These are phyloP conservation scores for Syrista parreyssii DNA, from an alignment of 2,888 invertebrate genomes.

Conservation along the genomic window DNA sequence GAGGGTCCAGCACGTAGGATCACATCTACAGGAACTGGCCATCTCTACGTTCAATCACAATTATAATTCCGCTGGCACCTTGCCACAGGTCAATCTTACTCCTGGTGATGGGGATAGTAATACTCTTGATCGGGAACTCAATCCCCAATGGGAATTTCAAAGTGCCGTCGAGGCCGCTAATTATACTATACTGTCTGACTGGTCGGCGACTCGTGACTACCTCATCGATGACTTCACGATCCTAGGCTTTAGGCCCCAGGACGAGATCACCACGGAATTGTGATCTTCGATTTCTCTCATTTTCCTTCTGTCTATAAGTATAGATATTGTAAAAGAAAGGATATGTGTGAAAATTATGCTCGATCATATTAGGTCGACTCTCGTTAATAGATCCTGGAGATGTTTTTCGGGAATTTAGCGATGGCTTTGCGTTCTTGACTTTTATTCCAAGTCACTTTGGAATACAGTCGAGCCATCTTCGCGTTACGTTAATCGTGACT, in stretches of 20 bases:
- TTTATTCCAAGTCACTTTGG: background rate
- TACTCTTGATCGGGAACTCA: conserved; percentile 58
- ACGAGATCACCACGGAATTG: conserved; percentile 89
- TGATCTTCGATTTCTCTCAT: conserved; percentile 57
- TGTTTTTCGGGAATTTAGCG: background rate
- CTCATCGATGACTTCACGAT: conserved; percentile 81
- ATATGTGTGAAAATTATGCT: background rate
- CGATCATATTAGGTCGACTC: background rate
- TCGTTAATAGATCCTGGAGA: background rate
- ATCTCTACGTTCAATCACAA: conserved; percentile 62
- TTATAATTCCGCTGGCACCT: conserved; percentile 47
- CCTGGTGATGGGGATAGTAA: conserved; percentile 37
- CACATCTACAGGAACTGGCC: conserved; percentile 59
- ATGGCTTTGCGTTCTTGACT: background rate
- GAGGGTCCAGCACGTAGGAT: conserved; percentile 31
- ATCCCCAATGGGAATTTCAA: conserved; percentile 70
- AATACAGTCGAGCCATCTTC: background rate
- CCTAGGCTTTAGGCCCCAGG: conserved; percentile 87
- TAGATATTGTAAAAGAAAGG: background rate
- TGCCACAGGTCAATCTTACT: conserved; percentile 31
- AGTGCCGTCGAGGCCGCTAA: conserved; percentile 56
- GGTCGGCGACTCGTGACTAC: conserved; percentile 60
- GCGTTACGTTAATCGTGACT: background rate
- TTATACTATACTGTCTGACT: conserved; percentile 63
- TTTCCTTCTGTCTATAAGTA: background rate